phyloP scores from a whole-genome alignment of 1,140 invertebrate genomes.

The Cardiocondyla obscurior region DNA sequence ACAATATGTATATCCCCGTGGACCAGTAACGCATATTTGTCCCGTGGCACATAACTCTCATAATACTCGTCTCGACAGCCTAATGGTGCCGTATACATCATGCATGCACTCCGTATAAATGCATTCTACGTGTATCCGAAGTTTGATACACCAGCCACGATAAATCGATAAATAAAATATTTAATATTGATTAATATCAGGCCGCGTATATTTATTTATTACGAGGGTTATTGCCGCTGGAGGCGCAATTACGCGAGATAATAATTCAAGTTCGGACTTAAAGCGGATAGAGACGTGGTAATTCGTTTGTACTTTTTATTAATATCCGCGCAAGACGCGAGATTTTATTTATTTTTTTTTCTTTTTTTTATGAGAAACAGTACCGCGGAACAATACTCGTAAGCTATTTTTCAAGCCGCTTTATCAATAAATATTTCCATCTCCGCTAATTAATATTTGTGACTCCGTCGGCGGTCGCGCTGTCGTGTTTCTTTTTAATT shows the following conservation, averaged over 20 bases:
- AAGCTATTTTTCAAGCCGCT: not conserved
- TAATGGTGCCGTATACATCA: slow-evolving; percentile 22
- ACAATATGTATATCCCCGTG: slow-evolving; percentile 47
- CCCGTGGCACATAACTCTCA: slow-evolving; percentile 47
- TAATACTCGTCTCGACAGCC: slow-evolving; percentile 50
- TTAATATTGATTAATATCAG: slow-evolving; percentile 5
- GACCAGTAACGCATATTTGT: slow-evolving; percentile 52
- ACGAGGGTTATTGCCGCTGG: not conserved
- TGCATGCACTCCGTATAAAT: not conserved
- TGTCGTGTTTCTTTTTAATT: not conserved
- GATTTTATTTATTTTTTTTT: too few relatives aligned
- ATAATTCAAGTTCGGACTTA: too few relatives aligned
- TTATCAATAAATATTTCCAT: not conserved
- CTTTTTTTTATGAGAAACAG: not conserved
- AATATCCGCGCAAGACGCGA: not conserved
- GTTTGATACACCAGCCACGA: slow-evolving; percentile 7
- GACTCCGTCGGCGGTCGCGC: not conserved
- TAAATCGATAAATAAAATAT: not conserved
- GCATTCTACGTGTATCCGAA: not conserved
- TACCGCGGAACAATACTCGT: not conserved
- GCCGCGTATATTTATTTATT: not conserved
- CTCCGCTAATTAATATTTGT: slow-evolving; percentile 6
- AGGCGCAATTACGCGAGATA: not conserved
- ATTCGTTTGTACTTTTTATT: not conserved
- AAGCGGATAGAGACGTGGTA: not conserved